Conservation (phyloP, 2,888 invertebrate genomes). For the Archips xylosteana region DNA sequence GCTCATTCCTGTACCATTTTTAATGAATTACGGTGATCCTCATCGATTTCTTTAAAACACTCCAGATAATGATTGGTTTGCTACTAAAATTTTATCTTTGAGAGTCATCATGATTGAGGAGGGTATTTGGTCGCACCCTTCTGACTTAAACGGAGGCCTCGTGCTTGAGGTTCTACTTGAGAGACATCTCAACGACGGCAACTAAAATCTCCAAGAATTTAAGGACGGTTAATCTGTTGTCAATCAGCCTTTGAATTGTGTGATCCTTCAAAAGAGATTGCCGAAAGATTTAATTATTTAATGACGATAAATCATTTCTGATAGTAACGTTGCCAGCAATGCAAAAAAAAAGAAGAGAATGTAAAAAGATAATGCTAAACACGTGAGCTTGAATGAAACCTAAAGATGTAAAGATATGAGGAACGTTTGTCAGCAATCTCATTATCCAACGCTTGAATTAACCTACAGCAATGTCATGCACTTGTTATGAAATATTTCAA, state of each 20-base stretch:
- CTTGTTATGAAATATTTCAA: not conserved
- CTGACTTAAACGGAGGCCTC: not conserved
- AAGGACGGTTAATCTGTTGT: not conserved
- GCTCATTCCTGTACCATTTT: not conserved
- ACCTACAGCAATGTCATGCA: not conserved
- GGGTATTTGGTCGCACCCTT: conserved; percentile 7
- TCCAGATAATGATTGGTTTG: conserved; percentile 7
- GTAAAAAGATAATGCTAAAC: not conserved
- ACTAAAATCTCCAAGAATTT: not conserved
- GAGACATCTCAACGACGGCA: not conserved
- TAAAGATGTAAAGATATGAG: not conserved
- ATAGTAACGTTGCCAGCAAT: not conserved
- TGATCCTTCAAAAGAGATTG: not conserved
- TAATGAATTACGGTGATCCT: not conserved
- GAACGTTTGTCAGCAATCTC: too few species aligned
- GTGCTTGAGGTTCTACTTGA: not conserved
- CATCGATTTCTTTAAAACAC: not conserved
- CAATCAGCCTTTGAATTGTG: not conserved
- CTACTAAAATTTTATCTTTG: conserved; percentile 17
- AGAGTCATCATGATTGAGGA: conserved; percentile 9
- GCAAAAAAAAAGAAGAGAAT: not conserved
- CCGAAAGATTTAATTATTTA: not conserved
- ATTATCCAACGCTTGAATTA: not conserved
- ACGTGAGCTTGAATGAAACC: conserved; percentile 5
- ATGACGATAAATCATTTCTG: not conserved